phyloP scores from a whole-genome alignment of 2,797 vertebrate genomes.

The Sebastiscus albofasciatus region DNA sequence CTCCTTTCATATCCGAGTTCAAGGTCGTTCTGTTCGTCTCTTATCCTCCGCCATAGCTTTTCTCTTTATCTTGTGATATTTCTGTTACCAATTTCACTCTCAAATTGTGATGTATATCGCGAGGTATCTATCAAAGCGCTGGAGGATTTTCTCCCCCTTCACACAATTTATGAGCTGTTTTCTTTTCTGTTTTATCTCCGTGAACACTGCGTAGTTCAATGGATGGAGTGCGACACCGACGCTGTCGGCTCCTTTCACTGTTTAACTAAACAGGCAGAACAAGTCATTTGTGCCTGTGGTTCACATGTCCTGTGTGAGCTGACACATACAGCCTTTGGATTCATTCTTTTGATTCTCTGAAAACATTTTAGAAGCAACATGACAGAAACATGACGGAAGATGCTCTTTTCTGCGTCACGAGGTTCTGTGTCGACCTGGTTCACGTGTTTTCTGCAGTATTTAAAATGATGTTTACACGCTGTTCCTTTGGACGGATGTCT shows the following conservation, averaged over 20 bases:
- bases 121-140: slow-evolving; percentile 13
- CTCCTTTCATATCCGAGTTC: slow-evolving; percentile 13
- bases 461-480: background rate
- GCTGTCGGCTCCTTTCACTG: background rate
- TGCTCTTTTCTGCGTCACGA: background rate
- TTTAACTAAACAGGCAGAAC: background rate
- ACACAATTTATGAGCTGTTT: slow-evolving; percentile 18
- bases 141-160: slow-evolving; percentile 24
- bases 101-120: slow-evolving; percentile 8
- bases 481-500: background rate
- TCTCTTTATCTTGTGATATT: slow-evolving; percentile 37
- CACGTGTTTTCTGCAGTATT: background rate
- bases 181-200: slow-evolving; percentile 24
- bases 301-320: background rate
- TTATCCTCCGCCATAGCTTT: background rate
- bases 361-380: background rate
- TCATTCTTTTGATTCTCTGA: background rate
- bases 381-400: background rate
- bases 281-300: background rate
- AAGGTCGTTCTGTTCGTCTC: slow-evolving; percentile 38
- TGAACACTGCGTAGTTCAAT: background rate
- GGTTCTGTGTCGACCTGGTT: background rate
- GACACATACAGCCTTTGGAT: background rate
- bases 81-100: slow-evolving; percentile 10
- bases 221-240: background rate